Evolutionary conservation across 2,888 invertebrate species (phyloP).

Genomic region (Pycnomerus fuliginosus): DNA sequence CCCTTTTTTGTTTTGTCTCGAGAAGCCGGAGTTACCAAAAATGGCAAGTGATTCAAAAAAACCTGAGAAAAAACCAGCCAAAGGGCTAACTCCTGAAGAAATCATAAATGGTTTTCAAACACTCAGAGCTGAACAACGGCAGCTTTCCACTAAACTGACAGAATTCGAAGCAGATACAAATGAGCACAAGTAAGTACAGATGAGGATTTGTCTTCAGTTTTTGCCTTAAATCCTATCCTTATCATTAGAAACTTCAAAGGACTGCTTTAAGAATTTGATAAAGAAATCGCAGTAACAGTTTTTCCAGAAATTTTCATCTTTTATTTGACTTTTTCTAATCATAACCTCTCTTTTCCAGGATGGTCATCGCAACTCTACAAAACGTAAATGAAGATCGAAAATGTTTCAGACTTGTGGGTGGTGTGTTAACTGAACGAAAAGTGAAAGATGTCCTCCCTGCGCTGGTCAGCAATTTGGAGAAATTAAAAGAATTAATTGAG

Average conservation of each 20-base stretch:
- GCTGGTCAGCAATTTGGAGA: slow-evolving; percentile 74
- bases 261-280: not conserved
- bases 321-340: not conserved
- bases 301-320: too few relatives aligned
- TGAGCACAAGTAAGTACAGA: slow-evolving; percentile 83
- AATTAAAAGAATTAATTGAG: slow-evolving; percentile 77
- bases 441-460: slow-evolving; percentile 90
- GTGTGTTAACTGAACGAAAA: slow-evolving; percentile 88
- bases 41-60: slow-evolving; percentile 51
- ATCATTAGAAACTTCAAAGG: too few relatives aligned
- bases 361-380: slow-evolving; percentile 91
- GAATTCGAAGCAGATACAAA: slow-evolving; percentile 93
- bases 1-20: not conserved
- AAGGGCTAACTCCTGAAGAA: slow-evolving; percentile 68
- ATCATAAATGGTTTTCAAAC: slow-evolving; percentile 85
- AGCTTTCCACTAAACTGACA: slow-evolving; percentile 81
- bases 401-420: slow-evolving; percentile 93
- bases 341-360: slow-evolving; percentile 58
- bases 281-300: too few relatives aligned
- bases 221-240: not conserved
- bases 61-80: slow-evolving; percentile 49
- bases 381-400: slow-evolving; percentile 80
- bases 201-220: slow-evolving; percentile 1
- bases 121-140: slow-evolving; percentile 83
- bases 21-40: slow-evolving; percentile 31